These are phyloP conservation scores for Zophobas morio DNA, from an alignment of 1,140 invertebrate genomes.

Conservation along the genomic window DNA sequence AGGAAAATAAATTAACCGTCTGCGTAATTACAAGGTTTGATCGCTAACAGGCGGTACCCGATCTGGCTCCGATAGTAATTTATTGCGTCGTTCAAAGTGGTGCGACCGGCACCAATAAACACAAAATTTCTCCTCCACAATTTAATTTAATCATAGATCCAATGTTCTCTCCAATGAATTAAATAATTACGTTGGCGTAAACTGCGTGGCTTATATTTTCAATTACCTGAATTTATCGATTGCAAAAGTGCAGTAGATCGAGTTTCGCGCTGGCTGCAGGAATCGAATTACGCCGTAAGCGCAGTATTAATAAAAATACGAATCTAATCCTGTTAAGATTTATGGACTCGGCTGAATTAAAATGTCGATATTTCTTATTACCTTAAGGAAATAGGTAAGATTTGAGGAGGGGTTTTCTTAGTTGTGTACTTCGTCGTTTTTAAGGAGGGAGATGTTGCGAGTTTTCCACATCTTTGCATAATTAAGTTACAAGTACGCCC, in stretches of 20 bases:
- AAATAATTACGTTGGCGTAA: too few species aligned
- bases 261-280: background rate
- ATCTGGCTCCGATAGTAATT: conserved; percentile 3
- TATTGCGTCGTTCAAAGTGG: conserved; percentile 11
- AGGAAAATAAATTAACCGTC: conserved; percentile 13
- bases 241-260: background rate
- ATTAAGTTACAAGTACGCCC: too few species aligned
- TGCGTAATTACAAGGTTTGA: conserved; percentile 1
- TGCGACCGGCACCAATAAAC: conserved; percentile 3
- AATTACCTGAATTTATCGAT: too few species aligned
- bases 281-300: conserved; percentile 29
- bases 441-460: too few species aligned
- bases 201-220: too few species aligned
- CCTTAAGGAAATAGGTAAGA: background rate
- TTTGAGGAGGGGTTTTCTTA: too few species aligned
- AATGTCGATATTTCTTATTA: conserved; percentile 30
- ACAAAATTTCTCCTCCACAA: background rate
- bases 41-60: conserved; percentile 4
- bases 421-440: too few species aligned
- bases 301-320: conserved; percentile 32
- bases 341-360: conserved; percentile 11
- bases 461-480: too few species aligned
- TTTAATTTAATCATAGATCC: background rate
- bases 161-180: background rate
- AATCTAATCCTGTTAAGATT: conserved; percentile 31